Evolutionary conservation across 2,797 vertebrate genomes (phyloP).

Genomic region (Phoxinus dragarum): DNA sequence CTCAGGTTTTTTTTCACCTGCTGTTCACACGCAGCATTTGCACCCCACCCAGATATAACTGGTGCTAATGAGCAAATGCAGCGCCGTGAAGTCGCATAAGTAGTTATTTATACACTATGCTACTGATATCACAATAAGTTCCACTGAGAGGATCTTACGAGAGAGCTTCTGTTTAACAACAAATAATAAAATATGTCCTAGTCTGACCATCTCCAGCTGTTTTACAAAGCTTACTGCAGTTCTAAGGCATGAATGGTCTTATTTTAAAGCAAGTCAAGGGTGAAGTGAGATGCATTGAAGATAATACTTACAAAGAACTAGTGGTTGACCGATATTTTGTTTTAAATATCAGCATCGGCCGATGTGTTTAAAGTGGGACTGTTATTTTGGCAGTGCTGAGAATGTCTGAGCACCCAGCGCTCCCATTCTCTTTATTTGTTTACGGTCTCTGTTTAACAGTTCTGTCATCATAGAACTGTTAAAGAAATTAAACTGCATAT

Average conservation of each 20-base stretch:
- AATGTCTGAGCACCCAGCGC: background rate
- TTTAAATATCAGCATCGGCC: background rate
- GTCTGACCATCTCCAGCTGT: background rate
- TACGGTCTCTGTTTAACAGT: background rate
- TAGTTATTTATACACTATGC: slow-evolving; percentile 49
- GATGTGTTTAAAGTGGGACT: background rate
- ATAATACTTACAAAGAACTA: background rate
- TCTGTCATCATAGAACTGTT: background rate
- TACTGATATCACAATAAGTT: slow-evolving; percentile 9
- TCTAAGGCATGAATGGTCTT: background rate
- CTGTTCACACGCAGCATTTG: slow-evolving; percentile 48
- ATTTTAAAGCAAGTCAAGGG: background rate
- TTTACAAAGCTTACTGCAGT: background rate
- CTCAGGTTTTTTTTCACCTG: slow-evolving; percentile 34
- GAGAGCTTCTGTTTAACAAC: background rate
- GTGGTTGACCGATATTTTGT: background rate
- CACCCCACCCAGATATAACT: slow-evolving; percentile 48
- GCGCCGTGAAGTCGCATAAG: slow-evolving; percentile 31
- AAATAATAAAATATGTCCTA: background rate
- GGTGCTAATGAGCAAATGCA: slow-evolving; percentile 59
- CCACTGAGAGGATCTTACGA: background rate
- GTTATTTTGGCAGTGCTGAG: background rate
- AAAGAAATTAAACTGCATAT: background rate
- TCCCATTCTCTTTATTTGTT: background rate
- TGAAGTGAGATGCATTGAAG: background rate